Evolutionary conservation across 2,113 vertebrate species (phyloP), one percentile per base, ranked within the genome.

Genomic region (Pygoscelis adeliae): DNA sequence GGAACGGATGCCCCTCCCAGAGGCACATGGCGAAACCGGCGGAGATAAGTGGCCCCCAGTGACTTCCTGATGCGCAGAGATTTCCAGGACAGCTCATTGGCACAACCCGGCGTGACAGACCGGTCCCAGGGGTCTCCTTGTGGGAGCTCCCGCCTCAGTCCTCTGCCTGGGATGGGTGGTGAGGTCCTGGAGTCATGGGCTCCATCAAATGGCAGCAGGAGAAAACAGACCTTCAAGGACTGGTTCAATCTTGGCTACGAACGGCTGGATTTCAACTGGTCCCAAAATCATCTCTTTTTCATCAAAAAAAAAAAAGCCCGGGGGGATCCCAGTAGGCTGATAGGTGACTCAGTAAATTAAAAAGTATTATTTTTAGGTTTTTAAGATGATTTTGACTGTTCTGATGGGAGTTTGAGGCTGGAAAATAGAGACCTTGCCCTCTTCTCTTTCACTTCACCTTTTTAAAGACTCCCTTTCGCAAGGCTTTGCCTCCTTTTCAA

Each of bases 1-100:
- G 83, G 69, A 47, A 27, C 14, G 8, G 49, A 58, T 29, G 90
- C 78, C 44, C 56, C 56, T 77, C 78, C 84, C 84, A 8, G 30
- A 49, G 8, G 47, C 16, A 1, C 30, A 1, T 56, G 78, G 40
- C 1, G 32, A 77, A 70, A 56, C 56, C 27, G 0, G 6, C 0
- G 8, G 84, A 88, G 84, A 88, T 88, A 70, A 77, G 63, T 44
- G 84, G 27, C 71, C 9, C 36, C 13, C 8, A 42, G 77, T 36
- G 56, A 56, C 63, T 58, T 65, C 55, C 56, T 56, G 77, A 11
- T 1, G 6, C 5, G 4, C 2, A 0, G 4, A 6, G 47, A 30
- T 7, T 20, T 20, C 47, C 61, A 11, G 47, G 76, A 34, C 26
- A 5, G 5, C 47, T 55, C 55, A 8, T 13, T 9, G 59, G n/a